phyloP scores from a whole-genome alignment of 2,888 invertebrate genomes.

The Xanthorhoe designata region DNA sequence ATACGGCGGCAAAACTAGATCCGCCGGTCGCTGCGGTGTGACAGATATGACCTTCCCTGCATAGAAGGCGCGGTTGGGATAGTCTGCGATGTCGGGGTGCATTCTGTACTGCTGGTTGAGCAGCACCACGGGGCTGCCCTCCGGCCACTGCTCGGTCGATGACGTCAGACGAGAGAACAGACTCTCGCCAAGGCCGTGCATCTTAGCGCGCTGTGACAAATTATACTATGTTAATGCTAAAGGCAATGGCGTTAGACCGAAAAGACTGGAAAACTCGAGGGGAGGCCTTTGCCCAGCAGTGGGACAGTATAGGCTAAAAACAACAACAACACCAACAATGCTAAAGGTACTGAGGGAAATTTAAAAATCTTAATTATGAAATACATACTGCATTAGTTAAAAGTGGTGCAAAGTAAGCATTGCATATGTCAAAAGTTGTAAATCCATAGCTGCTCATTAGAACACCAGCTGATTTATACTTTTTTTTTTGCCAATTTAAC shows the following conservation, averaged over 20 bases:
- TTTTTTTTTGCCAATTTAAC: neutral
- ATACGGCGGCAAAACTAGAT: slow-evolving; percentile 66
- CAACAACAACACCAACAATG: too few species aligned
- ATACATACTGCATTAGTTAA: too few species aligned
- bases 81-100: slow-evolving; percentile 92
- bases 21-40: slow-evolving; percentile 47
- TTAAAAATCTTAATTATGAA: neutral
- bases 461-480: too few species aligned
- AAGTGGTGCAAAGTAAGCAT: too few species aligned
- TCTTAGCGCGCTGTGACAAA: slow-evolving; percentile 87
- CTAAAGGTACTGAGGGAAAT: too few species aligned
- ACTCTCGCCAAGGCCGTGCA: slow-evolving; percentile 89
- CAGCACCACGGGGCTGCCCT: slow-evolving; percentile 77
- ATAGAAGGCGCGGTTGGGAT: slow-evolving; percentile 92
- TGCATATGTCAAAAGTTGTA: too few species aligned
- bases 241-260: too few species aligned
- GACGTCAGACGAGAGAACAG: slow-evolving; percentile 91
- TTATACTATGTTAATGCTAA: neutral
- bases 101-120: slow-evolving; percentile 93
- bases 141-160: slow-evolving; percentile 74
- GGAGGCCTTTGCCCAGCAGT: too few species aligned
- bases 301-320: too few species aligned
- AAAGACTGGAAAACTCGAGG: too few species aligned
- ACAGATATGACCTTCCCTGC: slow-evolving; percentile 76
- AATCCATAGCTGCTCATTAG: too few species aligned